These are phyloP conservation scores for Sepiola atlantica DNA, from an alignment of 2,888 invertebrate genomes.

Conservation along the genomic window DNA sequence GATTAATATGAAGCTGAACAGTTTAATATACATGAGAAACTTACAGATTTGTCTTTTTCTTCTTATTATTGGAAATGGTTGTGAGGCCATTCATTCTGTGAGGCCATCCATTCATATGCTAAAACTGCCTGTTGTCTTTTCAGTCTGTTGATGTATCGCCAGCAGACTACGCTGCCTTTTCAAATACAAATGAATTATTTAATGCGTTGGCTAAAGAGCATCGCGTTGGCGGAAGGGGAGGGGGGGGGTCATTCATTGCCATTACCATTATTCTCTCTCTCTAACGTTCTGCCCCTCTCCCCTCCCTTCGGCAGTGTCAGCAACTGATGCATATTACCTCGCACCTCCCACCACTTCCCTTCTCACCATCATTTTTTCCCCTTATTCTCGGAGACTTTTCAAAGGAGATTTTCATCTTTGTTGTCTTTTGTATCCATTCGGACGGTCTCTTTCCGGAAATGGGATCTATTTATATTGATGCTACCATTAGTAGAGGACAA, in stretches of 20 bases:
- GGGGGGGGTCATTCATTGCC: neutral
- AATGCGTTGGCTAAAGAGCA: neutral
- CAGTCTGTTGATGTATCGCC: neutral
- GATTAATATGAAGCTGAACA: too few relatives aligned
- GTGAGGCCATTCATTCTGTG: too few relatives aligned
- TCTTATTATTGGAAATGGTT: too few relatives aligned
- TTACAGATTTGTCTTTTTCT: too few relatives aligned
- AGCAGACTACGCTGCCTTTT: neutral
- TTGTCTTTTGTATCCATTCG: neutral
- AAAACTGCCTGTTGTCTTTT: neutral
- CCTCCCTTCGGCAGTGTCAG: neutral
- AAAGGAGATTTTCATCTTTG: neutral
- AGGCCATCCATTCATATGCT: neutral
- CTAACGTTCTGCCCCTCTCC: neutral
- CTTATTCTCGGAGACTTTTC: neutral
- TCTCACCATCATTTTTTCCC: neutral
- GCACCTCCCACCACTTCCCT: neutral
- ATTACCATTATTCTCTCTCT: neutral
- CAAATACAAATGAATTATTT: slow-evolving; percentile 5
- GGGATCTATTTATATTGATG: slow-evolving; percentile 14
- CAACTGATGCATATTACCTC: neutral
- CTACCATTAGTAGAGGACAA: neutral
- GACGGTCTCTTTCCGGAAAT: neutral
- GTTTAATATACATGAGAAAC: too few relatives aligned
- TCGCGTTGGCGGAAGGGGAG: too few relatives aligned